These are phyloP conservation scores for Mormyrops boulengeri DNA, from an alignment of 2,797 vertebrate species.

Conservation along the genomic window DNA sequence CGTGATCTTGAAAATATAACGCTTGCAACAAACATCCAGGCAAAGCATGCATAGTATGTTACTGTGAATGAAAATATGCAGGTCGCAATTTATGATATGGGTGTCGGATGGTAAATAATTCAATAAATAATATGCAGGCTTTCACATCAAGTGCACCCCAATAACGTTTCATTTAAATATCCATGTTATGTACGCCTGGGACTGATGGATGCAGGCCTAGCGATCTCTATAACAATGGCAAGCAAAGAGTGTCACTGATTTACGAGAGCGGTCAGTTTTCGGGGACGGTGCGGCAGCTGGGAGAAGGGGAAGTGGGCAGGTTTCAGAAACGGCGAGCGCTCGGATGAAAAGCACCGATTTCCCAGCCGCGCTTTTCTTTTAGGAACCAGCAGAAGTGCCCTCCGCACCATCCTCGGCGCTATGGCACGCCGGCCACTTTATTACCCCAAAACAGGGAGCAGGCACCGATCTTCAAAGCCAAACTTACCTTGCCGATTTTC, in stretches of 20 bases:
- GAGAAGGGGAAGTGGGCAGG: not conserved
- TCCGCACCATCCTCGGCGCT: not conserved
- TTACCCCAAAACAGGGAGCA: not conserved
- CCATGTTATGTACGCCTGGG: not conserved
- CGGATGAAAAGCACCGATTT: not conserved
- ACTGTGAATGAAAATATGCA: not conserved
- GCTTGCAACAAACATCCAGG: not conserved
- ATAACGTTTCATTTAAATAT: not conserved
- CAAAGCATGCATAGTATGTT: not conserved
- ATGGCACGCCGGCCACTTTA: not conserved
- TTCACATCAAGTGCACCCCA: not conserved
- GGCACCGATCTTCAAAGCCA: not conserved
- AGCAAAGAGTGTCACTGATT: not conserved
- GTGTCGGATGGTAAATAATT: not conserved
- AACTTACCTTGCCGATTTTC: constrained; percentile 25
- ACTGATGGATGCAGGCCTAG: not conserved
- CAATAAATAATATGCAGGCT: not conserved
- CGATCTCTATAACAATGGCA: not conserved
- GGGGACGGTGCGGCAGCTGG: not conserved
- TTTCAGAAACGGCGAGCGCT: not conserved
- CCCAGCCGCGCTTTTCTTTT: not conserved
- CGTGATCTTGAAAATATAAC: not conserved
- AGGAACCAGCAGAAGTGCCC: not conserved
- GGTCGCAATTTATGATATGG: not conserved
- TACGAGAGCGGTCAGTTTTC: not conserved